Percentiles rank a stretch among this genome's conserved stretches.
Conservation (phyloP, 2,888 invertebrate genomes). For the Steinernema carpocapsae region DNA sequence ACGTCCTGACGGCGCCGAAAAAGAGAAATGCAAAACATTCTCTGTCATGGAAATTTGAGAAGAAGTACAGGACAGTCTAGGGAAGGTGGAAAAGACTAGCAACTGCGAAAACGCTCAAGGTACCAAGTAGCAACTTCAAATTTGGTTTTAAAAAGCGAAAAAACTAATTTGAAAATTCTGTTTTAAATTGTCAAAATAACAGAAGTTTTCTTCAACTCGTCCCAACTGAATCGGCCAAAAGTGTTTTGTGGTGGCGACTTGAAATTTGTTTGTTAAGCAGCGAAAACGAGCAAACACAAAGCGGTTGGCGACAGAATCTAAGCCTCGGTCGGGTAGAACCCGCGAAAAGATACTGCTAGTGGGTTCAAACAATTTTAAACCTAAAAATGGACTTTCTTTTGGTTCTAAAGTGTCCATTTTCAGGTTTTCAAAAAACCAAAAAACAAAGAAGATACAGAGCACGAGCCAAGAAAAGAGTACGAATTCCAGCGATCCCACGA, state of each 20-base stretch:
- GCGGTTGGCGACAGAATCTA: not conserved
- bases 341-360: not conserved
- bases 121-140: too few species aligned
- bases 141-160: not conserved
- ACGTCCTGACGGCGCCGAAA: too few species aligned
- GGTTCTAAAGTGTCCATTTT: not conserved
- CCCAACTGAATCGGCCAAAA: not conserved
- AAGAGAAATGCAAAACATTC: too few species aligned
- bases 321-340: not conserved
- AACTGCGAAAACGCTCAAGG: too few species aligned
- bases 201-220: too few species aligned
- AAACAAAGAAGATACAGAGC: not conserved
- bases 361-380: not conserved
- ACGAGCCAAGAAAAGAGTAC: not conserved
- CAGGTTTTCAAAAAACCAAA: not conserved
- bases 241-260: slow-evolving; percentile 9
- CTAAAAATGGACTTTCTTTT: too few species aligned
- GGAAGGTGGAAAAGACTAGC: too few species aligned
- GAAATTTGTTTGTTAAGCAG: slow-evolving; percentile 32
- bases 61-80: too few species aligned
- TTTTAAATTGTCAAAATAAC: not conserved
- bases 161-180: not conserved
- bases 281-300: slow-evolving; percentile 21
- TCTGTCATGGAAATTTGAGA: too few species aligned
- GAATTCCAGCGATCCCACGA: too few species aligned